Conservation (phyloP, 2,797 vertebrate genomes). For the Cygnus olor region DNA sequence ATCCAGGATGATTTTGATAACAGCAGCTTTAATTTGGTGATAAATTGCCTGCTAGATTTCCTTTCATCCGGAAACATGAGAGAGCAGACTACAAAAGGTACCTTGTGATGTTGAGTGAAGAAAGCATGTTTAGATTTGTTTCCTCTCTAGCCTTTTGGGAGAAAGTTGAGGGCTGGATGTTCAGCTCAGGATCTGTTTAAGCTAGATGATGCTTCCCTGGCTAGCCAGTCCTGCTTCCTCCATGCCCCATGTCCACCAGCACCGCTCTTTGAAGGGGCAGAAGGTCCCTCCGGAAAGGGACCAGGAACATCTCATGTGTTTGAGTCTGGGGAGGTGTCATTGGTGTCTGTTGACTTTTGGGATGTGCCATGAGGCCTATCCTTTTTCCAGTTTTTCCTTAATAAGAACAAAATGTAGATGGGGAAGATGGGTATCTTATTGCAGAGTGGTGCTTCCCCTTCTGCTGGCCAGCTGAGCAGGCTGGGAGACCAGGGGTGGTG, state of each 20-base stretch:
- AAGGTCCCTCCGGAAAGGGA: neutral
- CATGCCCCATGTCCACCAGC: neutral
- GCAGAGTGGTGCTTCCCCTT: neutral
- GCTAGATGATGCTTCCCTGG: neutral
- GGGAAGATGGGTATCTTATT: neutral
- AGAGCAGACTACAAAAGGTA: neutral
- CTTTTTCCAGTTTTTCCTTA: neutral
- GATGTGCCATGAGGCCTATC: neutral
- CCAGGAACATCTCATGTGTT: neutral
- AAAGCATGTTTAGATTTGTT: neutral
- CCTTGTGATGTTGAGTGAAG: neutral
- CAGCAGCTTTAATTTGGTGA: neutral
- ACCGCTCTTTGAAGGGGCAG: rapidly evolving
- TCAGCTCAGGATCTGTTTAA: neutral
- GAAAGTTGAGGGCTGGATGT: neutral
- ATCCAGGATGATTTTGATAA: constrained; percentile 2
- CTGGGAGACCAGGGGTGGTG: neutral
- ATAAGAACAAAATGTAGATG: neutral
- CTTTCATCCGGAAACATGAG: neutral
- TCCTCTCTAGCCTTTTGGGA: neutral
- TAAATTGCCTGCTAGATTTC: neutral
- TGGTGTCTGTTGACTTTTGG: neutral
- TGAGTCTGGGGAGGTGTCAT: neutral
- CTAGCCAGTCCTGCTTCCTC: neutral
- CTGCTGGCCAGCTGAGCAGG: neutral